These are phyloP conservation scores for Odocoileus virginianus DNA, from an alignment of 2,113 vertebrate species.

Conservation along the genomic window DNA sequence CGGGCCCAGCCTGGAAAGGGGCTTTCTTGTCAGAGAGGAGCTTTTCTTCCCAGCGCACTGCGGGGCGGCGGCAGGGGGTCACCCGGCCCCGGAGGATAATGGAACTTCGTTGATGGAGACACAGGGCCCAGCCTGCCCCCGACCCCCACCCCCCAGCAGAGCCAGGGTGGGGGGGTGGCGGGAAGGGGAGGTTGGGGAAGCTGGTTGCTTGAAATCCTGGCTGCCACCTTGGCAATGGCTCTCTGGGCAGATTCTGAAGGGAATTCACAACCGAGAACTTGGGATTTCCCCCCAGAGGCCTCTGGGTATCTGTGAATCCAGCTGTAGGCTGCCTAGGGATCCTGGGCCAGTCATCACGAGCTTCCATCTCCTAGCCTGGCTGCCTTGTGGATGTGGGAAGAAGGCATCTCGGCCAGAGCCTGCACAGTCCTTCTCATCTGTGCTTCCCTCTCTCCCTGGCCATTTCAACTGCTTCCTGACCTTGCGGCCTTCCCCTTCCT, in stretches of 20 bases:
- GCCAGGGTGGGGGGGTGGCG: background rate
- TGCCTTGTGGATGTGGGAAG: background rate
- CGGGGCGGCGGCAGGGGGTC: slow-evolving; percentile 42
- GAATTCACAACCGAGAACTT: background rate
- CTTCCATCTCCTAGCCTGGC: background rate
- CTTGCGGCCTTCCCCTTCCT: background rate
- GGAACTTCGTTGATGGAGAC: slow-evolving; percentile 7
- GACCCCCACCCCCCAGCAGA: background rate
- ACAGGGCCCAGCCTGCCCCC: background rate
- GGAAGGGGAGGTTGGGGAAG: background rate
- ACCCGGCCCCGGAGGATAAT: slow-evolving; percentile 2
- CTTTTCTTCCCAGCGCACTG: slow-evolving; percentile 63
- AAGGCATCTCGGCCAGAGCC: background rate
- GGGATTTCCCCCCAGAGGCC: background rate
- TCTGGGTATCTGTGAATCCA: background rate
- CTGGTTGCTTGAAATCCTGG: background rate
- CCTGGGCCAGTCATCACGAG: background rate
- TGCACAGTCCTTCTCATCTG: background rate
- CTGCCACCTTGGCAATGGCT: slow-evolving; percentile 48
- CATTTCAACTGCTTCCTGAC: background rate
- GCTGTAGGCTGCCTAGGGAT: background rate
- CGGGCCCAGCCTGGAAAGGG: slow-evolving; percentile 46
- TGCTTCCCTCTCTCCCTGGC: background rate
- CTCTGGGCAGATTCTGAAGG: background rate
- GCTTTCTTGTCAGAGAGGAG: slow-evolving; percentile 60